These are phyloP conservation scores for Dicentrarchus labrax DNA, from an alignment of 2,113 vertebrate species.

Conservation along the genomic window DNA sequence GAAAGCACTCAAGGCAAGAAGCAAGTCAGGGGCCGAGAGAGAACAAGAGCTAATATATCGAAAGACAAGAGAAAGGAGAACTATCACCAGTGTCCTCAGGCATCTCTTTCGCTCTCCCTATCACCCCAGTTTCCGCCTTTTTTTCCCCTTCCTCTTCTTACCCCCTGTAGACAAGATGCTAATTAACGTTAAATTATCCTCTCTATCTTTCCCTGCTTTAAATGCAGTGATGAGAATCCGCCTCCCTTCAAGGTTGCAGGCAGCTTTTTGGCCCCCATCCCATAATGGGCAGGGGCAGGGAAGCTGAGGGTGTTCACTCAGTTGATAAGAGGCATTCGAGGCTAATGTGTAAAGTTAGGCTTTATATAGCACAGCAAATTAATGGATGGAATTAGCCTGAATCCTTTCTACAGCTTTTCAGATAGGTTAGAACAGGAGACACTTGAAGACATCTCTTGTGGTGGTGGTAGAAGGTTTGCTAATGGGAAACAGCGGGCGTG, in stretches of 20 bases:
- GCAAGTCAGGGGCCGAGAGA: slow-evolving; percentile 53
- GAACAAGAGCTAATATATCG: slow-evolving; percentile 64
- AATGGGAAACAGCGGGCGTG: slow-evolving; percentile 18
- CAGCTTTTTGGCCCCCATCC: slow-evolving; percentile 5
- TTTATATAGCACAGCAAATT: slow-evolving; percentile 60
- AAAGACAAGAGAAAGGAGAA: slow-evolving; percentile 64
- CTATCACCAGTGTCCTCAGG: slow-evolving; percentile 58
- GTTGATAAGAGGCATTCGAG: slow-evolving; percentile 38
- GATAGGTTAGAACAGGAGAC: slow-evolving; percentile 14
- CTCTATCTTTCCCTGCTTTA: slow-evolving; percentile 54
- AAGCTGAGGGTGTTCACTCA: slow-evolving; percentile 17
- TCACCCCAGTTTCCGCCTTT: slow-evolving; percentile 35
- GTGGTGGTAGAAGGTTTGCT: background rate
- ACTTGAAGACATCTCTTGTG: background rate
- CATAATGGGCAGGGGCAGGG: slow-evolving; percentile 12
- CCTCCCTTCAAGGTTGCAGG: slow-evolving; percentile 51
- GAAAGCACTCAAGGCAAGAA: slow-evolving; percentile 68
- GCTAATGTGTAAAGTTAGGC: slow-evolving; percentile 28
- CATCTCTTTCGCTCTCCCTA: slow-evolving; percentile 33
- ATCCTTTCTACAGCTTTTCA: slow-evolving; percentile 23
- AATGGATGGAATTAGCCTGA: slow-evolving; percentile 37
- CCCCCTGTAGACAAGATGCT: slow-evolving; percentile 65
- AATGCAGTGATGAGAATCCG: slow-evolving; percentile 48
- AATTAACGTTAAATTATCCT: slow-evolving; percentile 74
- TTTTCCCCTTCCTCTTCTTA: slow-evolving; percentile 31